Conservation (phyloP, 1,140 invertebrate genomes). For the Drosophila lowei region DNA sequence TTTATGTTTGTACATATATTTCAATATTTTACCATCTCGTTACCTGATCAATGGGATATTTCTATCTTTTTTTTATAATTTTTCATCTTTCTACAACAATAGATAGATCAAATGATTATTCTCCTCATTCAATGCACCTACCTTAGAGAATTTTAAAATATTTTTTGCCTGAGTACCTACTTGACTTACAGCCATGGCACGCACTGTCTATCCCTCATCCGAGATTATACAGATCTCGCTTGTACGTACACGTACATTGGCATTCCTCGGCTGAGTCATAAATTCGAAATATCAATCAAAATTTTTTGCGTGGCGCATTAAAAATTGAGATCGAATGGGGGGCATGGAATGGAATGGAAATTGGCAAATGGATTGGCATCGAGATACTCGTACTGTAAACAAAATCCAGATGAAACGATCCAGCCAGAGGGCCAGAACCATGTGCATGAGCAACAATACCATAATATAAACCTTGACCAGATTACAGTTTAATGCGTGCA, state of each 20-base stretch:
- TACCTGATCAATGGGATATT: too few relatives aligned
- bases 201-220: background rate
- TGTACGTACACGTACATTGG: background rate
- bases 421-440: background rate
- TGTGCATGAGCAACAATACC: slow-evolving; percentile 17
- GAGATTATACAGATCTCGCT: slow-evolving; percentile 4
- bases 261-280: slow-evolving; percentile 45
- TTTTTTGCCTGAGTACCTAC: too few relatives aligned
- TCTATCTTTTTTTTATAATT: too few relatives aligned
- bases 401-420: slow-evolving; percentile 31
- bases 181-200: background rate
- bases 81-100: too few relatives aligned
- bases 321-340: slow-evolving; percentile 25
- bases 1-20: too few relatives aligned
- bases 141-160: too few relatives aligned
- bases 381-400: slow-evolving; percentile 49
- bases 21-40: too few relatives aligned
- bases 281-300: slow-evolving; percentile 55
- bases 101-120: too few relatives aligned
- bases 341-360: too few relatives aligned
- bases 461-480: slow-evolving; percentile 71
- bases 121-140: too few relatives aligned
- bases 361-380: background rate
- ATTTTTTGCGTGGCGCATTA: slow-evolving; percentile 18
- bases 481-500: slow-evolving; percentile 73